Conservation (phyloP, 2,888 invertebrate species). For the Frankliniella intonsa region DNA sequence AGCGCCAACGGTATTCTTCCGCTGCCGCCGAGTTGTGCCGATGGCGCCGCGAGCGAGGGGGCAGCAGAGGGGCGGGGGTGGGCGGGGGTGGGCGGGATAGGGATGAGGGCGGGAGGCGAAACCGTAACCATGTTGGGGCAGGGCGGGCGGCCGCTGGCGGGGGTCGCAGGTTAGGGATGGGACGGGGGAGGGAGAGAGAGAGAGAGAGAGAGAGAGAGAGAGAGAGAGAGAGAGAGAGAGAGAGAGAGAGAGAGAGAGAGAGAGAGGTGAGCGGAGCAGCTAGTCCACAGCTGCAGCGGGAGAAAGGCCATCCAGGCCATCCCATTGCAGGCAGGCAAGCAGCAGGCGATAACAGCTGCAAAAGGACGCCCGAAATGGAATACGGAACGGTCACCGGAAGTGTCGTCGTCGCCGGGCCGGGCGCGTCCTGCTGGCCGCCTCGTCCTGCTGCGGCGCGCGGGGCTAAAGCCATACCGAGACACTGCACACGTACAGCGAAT, state of each 20-base stretch:
- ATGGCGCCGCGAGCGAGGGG: neutral
- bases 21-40: too few relatives aligned
- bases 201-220: too few relatives aligned
- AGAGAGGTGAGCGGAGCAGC: too few relatives aligned
- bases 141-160: neutral
- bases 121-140: neutral
- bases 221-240: too few relatives aligned
- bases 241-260: too few relatives aligned
- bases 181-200: too few relatives aligned
- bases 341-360: conserved; percentile 1
- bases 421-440: too few relatives aligned
- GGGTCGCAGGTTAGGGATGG: too few relatives aligned
- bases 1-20: neutral
- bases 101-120: too few relatives aligned
- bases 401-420: neutral
- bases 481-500: too few relatives aligned
- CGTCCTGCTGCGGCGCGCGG: too few relatives aligned
- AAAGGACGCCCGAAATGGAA: neutral
- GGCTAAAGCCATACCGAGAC: too few relatives aligned
- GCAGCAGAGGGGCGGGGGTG: neutral
- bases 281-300: neutral
- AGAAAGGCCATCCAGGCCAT: neutral
- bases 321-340: neutral
- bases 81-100: neutral
- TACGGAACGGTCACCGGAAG: neutral